phyloP scores from a whole-genome alignment of 1,140 invertebrate species.

The Zaprionus ghesquierei region DNA sequence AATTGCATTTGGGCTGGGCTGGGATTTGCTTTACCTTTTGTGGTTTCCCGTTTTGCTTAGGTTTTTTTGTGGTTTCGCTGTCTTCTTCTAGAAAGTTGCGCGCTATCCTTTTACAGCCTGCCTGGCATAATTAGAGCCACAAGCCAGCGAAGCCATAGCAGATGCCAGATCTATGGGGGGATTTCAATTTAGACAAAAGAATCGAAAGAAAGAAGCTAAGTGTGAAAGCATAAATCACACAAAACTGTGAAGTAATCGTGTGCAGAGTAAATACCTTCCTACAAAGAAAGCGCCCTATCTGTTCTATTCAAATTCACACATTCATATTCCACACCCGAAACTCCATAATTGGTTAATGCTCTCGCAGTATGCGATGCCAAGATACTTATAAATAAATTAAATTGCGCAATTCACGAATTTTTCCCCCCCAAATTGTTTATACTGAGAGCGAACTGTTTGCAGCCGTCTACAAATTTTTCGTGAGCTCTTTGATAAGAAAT shows the following conservation, averaged over 20 bases:
- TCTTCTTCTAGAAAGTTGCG: conserved; percentile 19
- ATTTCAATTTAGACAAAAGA: background rate
- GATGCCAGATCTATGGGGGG: background rate
- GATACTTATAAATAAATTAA: conserved; percentile 23
- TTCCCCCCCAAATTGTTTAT: conserved; percentile 26
- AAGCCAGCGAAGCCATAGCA: conserved; percentile 21
- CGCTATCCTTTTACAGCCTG: conserved; percentile 53
- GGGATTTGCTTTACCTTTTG: conserved; percentile 57
- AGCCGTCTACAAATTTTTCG: background rate
- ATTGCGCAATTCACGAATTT: conserved; percentile 63
- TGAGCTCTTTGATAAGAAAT: background rate
- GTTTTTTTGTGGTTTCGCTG: conserved; percentile 68
- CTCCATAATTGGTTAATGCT: background rate
- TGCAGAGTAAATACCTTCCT: background rate
- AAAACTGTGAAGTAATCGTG: background rate
- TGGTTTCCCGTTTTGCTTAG: too few species aligned
- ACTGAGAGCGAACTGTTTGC: background rate
- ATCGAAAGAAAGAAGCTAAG: background rate
- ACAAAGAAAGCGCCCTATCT: background rate
- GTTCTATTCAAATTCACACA: background rate
- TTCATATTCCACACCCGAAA: background rate
- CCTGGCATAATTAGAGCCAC: conserved; percentile 17
- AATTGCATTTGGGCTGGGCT: conserved; percentile 64
- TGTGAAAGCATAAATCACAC: background rate
- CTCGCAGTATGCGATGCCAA: background rate